phyloP scores from a whole-genome alignment of 2,888 invertebrate genomes.

The Deilephila elpenor region DNA sequence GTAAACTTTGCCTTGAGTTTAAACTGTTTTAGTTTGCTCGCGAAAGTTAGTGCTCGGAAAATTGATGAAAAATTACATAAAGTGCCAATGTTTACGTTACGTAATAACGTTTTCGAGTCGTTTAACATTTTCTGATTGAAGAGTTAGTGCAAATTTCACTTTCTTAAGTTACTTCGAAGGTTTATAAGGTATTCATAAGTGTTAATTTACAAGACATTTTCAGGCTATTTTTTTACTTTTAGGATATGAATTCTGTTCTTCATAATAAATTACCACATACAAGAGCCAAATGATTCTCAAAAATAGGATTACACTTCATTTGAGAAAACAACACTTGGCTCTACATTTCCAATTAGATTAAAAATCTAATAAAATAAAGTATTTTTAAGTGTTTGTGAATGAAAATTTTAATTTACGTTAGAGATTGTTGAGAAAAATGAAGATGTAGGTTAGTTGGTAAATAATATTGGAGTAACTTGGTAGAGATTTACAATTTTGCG shows the following conservation, averaged over 20 bases:
- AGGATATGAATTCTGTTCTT: no score
- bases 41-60: not conserved
- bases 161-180: not conserved
- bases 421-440: no score
- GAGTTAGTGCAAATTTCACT: not conserved
- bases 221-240: not conserved
- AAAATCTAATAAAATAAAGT: no score
- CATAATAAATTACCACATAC: not conserved
- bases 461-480: no score
- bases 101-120: not conserved
- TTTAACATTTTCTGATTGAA: not conserved
- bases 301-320: no score
- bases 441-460: no score
- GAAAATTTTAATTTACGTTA: no score
- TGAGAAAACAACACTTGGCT: no score
- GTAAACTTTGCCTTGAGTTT: conserved; percentile 11
- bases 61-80: not conserved
- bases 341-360: no score
- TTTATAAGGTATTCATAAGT: not conserved
- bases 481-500: no score
- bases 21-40: not conserved
- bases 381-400: no score
- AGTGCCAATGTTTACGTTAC: not conserved
- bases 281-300: not conserved
- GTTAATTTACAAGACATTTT: not conserved